Evolutionary conservation across 2,113 vertebrate genomes (phyloP).

Genomic region (Okapia johnstoni): DNA sequence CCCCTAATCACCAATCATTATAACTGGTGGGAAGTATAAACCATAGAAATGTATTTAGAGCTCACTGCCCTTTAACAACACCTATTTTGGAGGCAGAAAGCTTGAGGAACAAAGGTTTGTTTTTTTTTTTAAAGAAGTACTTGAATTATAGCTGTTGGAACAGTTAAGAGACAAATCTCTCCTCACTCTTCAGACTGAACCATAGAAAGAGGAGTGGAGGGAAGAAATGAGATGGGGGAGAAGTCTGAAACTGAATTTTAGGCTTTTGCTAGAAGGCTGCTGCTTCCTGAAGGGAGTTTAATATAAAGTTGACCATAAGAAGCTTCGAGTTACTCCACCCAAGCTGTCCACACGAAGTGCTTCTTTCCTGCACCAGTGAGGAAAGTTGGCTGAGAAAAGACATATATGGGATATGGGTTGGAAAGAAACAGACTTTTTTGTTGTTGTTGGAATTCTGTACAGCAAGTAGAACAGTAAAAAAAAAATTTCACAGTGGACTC

Average conservation of each 20-base stretch:
- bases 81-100: slow-evolving; percentile 33
- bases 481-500: background rate
- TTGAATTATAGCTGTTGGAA: slow-evolving; percentile 45
- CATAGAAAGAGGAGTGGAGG: background rate
- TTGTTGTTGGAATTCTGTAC: background rate
- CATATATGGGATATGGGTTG: background rate
- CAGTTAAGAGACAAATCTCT: slow-evolving; percentile 27
- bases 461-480: background rate
- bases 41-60: slow-evolving; percentile 19
- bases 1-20: slow-evolving; percentile 48
- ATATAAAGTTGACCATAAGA: slow-evolving; percentile 10
- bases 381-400: slow-evolving; percentile 15
- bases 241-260: background rate
- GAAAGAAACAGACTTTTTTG: slow-evolving; percentile 71
- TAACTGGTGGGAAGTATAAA: slow-evolving; percentile 37
- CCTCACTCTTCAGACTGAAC: background rate
- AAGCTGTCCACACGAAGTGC: background rate
- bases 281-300: background rate
- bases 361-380: slow-evolving; percentile 30
- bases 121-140: background rate
- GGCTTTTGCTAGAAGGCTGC: background rate
- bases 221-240: background rate
- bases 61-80: background rate
- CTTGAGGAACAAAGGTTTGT: background rate
- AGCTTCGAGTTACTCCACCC: background rate